These are phyloP conservation scores for Otolemur crassicaudatus DNA, from an alignment of 2,797 vertebrate genomes.

Conservation along the genomic window DNA sequence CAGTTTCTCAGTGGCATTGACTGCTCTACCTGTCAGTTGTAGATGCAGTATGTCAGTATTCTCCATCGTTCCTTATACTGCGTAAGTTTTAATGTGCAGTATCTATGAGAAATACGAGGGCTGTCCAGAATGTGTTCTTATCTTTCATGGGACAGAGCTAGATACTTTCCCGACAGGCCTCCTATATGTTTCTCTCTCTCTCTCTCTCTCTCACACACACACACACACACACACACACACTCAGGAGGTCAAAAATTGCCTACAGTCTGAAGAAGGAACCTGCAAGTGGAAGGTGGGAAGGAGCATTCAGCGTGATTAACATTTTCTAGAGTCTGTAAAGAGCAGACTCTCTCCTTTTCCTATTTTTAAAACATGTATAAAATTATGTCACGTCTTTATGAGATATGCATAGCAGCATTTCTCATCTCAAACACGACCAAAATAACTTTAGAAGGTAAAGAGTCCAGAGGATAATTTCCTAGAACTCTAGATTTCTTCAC, in stretches of 20 bases:
- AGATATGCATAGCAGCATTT: neutral
- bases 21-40: neutral
- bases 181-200: too few species aligned
- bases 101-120: neutral
- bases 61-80: neutral
- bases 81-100: neutral
- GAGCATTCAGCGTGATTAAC: neutral
- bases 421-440: neutral
- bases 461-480: neutral
- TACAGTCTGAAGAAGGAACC: neutral
- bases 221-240: too few species aligned
- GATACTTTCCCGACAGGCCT: too few species aligned
- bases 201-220: too few species aligned
- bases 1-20: neutral
- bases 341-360: fast-evolving
- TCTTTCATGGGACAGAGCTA: too few species aligned
- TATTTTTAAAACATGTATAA: neutral
- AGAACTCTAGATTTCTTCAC: neutral
- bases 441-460: neutral
- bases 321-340: neutral
- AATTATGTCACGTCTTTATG: neutral
- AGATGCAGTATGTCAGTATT: neutral
- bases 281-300: too few species aligned
- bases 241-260: neutral
- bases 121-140: too few species aligned